Conservation (phyloP, 2,113 vertebrate genomes). For the Bolborhynchus lineola region DNA sequence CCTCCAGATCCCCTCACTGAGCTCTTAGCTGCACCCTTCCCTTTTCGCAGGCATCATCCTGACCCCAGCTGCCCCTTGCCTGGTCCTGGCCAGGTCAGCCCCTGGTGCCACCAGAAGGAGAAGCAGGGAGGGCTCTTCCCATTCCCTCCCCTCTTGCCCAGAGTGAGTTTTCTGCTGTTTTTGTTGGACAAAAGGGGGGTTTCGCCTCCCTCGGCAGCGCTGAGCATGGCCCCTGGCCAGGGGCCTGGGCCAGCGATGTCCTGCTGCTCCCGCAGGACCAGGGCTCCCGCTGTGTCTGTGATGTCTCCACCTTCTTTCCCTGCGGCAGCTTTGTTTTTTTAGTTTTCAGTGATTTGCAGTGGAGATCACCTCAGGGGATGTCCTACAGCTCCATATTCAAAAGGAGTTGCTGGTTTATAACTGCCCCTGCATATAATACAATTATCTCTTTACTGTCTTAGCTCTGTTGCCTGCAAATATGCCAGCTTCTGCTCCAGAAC, state of each 20-base stretch:
- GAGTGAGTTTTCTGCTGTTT: background rate
- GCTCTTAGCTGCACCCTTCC: background rate
- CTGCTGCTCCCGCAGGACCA: background rate
- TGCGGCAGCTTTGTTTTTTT: background rate
- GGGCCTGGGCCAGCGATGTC: background rate
- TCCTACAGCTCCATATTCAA: background rate
- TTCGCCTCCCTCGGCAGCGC: background rate
- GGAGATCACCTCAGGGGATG: background rate
- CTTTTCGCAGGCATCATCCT: background rate
- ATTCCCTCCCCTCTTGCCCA: background rate
- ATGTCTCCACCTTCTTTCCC: background rate
- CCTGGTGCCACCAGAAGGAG: background rate
- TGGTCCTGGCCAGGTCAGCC: background rate
- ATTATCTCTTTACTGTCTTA: background rate
- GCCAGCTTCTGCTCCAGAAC: background rate
- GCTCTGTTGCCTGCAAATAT: background rate
- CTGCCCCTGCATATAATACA: background rate
- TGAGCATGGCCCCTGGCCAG: background rate
- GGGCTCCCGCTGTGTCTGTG: background rate
- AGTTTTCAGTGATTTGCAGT: background rate
- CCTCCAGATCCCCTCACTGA: background rate
- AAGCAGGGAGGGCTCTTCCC: background rate
- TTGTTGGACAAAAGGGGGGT: background rate
- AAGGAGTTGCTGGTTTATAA: background rate
- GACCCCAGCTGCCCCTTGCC: background rate